Evolutionary conservation across 2,113 vertebrate species (phyloP).

Genomic region (Cyphomyrus discorhynchus): DNA sequence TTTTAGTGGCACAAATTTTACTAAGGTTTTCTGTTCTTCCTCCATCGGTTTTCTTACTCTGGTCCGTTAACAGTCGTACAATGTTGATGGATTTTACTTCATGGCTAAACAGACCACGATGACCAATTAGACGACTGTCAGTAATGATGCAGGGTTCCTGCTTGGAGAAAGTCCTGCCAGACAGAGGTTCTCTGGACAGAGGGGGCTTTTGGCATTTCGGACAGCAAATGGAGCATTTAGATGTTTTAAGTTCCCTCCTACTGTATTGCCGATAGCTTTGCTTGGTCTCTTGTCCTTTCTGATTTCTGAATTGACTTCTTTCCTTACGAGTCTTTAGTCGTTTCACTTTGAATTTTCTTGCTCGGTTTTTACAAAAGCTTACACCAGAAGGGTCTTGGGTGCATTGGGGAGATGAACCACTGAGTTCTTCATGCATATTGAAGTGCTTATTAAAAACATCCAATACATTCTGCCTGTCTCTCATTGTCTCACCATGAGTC

Average conservation of each 20-base stretch:
- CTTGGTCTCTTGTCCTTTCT: slow-evolving; percentile 26
- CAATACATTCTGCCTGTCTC: slow-evolving; percentile 28
- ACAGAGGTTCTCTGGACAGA: slow-evolving; percentile 26
- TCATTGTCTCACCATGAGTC: slow-evolving; percentile 13
- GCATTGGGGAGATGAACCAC: background rate
- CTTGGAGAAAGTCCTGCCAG: slow-evolving; percentile 27
- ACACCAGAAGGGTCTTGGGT: slow-evolving; percentile 8
- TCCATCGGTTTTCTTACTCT: slow-evolving; percentile 28
- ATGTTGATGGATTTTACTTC: slow-evolving; percentile 67
- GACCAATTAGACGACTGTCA: slow-evolving; percentile 57
- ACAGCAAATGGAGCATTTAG: slow-evolving; percentile 23
- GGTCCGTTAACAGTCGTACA: slow-evolving; percentile 53
- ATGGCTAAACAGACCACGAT: slow-evolving; percentile 64
- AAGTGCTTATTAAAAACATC: slow-evolving; percentile 25
- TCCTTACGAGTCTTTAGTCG: slow-evolving; percentile 60
- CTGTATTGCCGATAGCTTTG: slow-evolving; percentile 16
- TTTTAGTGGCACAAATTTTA: background rate
- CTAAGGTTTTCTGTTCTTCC: background rate
- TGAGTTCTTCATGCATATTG: slow-evolving; percentile 26
- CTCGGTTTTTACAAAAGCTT: slow-evolving; percentile 7
- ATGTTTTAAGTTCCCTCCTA: slow-evolving; percentile 17
- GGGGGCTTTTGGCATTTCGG: slow-evolving; percentile 18
- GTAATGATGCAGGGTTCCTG: slow-evolving; percentile 63
- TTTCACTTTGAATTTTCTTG: slow-evolving; percentile 44
- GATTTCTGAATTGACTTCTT: slow-evolving; percentile 41